Percentiles rank a stretch among this genome's conserved stretches.
Conservation (phyloP, 1,140 invertebrate species). For the Nymphalis io region DNA sequence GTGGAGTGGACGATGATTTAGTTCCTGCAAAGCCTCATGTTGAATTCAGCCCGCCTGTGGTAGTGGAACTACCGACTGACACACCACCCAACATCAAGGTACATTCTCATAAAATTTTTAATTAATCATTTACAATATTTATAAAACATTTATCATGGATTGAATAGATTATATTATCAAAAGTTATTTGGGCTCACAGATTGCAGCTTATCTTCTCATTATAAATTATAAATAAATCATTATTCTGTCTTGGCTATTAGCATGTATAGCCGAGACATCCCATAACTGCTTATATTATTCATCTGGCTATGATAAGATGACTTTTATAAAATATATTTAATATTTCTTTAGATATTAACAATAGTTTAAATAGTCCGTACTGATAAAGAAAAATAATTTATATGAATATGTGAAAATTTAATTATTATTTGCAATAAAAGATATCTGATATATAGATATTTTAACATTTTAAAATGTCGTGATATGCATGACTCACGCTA, state of each 20-base stretch:
- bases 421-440: background rate
- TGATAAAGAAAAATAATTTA: background rate
- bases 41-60: slow-evolving; percentile 67
- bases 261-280: slow-evolving; percentile 16
- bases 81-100: slow-evolving; percentile 69
- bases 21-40: slow-evolving; percentile 65
- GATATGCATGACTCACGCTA: background rate
- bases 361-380: background rate
- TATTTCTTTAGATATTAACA: slow-evolving; percentile 13
- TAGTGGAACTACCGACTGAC: slow-evolving; percentile 66
- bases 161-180: background rate
- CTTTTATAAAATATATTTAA: slow-evolving; percentile 1
- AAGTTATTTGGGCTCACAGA: slow-evolving; percentile 19
- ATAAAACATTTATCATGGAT: background rate
- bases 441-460: background rate
- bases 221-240: slow-evolving; percentile 23
- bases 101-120: slow-evolving; percentile 10
- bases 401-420: background rate
- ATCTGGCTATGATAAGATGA: slow-evolving; percentile 9
- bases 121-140: too few relatives aligned
- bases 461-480: background rate
- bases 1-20: slow-evolving; percentile 70
- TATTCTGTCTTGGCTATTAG: slow-evolving; percentile 21
- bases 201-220: slow-evolving; percentile 21
- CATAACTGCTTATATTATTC: slow-evolving; percentile 22